A percentile compares a stretch with the other conserved stretches of the same genome.
These are phyloP conservation scores for Bombycilla garrulus DNA, from an alignment of 2,113 vertebrate genomes.

Conservation along the genomic window DNA sequence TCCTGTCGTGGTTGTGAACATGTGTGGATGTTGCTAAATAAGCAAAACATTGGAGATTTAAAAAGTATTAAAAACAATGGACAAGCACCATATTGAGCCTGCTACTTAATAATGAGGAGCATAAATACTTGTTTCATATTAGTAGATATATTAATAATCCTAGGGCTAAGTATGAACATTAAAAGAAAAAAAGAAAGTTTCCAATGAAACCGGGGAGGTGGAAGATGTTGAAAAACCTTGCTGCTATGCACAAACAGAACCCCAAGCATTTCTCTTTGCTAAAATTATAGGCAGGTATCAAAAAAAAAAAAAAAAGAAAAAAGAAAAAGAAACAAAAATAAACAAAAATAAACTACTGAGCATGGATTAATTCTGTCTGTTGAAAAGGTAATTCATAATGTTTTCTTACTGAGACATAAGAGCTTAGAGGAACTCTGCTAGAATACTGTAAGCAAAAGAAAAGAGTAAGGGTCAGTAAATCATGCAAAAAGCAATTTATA, in stretches of 20 bases:
- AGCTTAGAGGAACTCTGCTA: not conserved
- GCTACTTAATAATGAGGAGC: not conserved
- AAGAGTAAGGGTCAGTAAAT: not conserved
- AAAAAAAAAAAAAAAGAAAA: not conserved
- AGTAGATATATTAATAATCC: not conserved
- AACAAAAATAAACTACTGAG: not conserved
- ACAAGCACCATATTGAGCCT: not conserved
- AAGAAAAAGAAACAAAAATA: too few species aligned
- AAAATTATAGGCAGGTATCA: not conserved
- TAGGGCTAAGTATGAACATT: not conserved
- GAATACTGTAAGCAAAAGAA: not conserved
- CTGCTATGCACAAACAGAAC: not conserved
- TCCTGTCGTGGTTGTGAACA: not conserved
- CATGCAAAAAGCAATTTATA: not conserved
- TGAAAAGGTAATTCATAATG: not conserved
- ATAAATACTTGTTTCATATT: not conserved
- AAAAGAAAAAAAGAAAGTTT: not conserved
- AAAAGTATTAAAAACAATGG: not conserved
- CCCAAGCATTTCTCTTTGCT: not conserved
- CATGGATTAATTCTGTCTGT: not conserved
- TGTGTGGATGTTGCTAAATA: not conserved
- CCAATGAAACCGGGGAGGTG: not conserved
- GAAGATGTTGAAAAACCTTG: not conserved
- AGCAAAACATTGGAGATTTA: not conserved
- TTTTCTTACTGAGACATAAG: not conserved